phyloP scores from a whole-genome alignment of 2,888 invertebrate species.

The Maniola hyperantus region DNA sequence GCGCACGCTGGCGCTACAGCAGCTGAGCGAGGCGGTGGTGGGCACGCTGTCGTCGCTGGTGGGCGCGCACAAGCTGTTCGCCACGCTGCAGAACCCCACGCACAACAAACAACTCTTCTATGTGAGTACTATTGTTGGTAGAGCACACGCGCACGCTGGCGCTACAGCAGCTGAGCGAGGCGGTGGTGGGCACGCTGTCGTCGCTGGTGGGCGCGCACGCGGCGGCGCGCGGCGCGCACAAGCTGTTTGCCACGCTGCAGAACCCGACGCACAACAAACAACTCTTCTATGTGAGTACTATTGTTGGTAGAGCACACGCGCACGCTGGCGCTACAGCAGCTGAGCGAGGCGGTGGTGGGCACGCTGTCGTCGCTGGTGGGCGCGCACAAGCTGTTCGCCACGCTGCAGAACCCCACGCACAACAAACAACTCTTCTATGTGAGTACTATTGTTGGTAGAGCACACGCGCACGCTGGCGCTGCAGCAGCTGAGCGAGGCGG shows the following conservation, averaged over 20 bases:
- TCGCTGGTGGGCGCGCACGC: conserved; percentile 92
- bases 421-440: conserved; percentile 55
- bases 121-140: conserved; percentile 55
- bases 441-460: not conserved
- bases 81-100: conserved; percentile 2
- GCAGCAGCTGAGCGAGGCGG: not conserved
- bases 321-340: not conserved
- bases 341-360: not conserved
- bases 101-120: conserved; percentile 4
- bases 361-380: conserved; percentile 2
- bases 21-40: not conserved
- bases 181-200: conserved; percentile 84
- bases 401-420: conserved; percentile 7
- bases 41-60: conserved; percentile 11
- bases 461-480: not conserved
- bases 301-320: not conserved
- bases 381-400: conserved; percentile 3
- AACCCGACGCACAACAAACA: conserved; percentile 94
- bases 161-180: not conserved
- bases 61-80: conserved; percentile 3
- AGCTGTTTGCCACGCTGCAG: conserved; percentile 93
- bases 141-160: not conserved
- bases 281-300: conserved; percentile 86
- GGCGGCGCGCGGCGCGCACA: conserved; percentile 91
- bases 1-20: not conserved